Evolutionary conservation across 2,113 vertebrate genomes (phyloP), one percentile per base, ranked within the genome.

Genomic region (Felis catus): DNA sequence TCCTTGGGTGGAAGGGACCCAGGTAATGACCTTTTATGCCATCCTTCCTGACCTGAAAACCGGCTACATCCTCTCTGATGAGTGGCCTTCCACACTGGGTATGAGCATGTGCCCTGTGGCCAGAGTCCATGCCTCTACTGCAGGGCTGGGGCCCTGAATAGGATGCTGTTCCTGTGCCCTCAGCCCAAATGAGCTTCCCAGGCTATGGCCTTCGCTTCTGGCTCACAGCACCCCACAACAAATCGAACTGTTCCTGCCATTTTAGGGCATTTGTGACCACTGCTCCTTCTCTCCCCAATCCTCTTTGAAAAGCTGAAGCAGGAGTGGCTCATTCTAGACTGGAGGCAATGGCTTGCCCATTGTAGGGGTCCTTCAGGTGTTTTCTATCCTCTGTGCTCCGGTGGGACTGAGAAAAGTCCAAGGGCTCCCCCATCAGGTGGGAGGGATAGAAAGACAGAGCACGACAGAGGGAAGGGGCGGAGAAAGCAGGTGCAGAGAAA

Each of bases 11-110:
- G 14, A 65, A 96, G 41, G 51, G 33, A 58, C n/a, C 19, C 90
- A 31, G 76, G 33, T 5, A 31, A 65, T 7, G 36, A 51, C 16
- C 21, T 25, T 63, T 25, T 19, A 3, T 15, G 16, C 2, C 3
- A 8, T 53, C 9, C 21, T 81, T 71, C n/a, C 39, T 15, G 23
- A 94, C 39, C 82, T 33, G 51, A 27, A 63, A 48, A 23, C 4
- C 1, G 0, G 4, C 29, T 33, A 1, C 9, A 1, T 51, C 31
- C 4, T 23, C 4, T 36, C 29, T 15, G 51, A 14, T 1, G 33
- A 19, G 48, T 2, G 21, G 66, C 19, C 13, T 19, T 0, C 31
- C 16, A 16, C 33, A 11, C 12, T 10, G 16, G 45, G 5, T 23
- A 68, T 11, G 9, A 2, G 14, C 0, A 0, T 12, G 18, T 18